Conservation (phyloP, 2,888 invertebrate genomes). For the Eupithecia inturbata region DNA sequence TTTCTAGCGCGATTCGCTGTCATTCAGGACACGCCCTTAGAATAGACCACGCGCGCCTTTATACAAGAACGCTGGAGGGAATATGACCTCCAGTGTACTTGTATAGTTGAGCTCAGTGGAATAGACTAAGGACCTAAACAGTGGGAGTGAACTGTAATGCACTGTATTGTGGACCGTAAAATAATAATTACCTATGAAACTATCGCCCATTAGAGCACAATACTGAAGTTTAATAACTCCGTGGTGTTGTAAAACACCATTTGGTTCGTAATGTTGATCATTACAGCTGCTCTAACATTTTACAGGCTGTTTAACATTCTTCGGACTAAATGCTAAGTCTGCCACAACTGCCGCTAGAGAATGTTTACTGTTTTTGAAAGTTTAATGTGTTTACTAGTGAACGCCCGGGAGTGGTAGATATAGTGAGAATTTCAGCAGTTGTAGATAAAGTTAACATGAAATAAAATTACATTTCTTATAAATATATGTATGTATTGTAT, state of each 20-base stretch:
- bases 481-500: too few relatives aligned
- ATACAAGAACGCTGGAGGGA: neutral
- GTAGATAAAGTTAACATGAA: too few relatives aligned
- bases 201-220: neutral
- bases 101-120: neutral
- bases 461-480: too few relatives aligned
- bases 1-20: neutral
- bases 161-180: neutral
- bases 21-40: neutral
- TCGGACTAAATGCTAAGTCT: slow-evolving; percentile 7
- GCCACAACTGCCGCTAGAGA: neutral
- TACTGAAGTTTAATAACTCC: neutral
- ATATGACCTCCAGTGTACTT: neutral
- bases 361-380: slow-evolving; percentile 7
- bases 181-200: neutral
- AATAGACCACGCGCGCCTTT: neutral
- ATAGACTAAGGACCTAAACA: neutral
- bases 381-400: neutral
- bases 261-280: slow-evolving; percentile 9
- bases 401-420: neutral
- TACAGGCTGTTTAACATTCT: slow-evolving; percentile 7
- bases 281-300: slow-evolving; percentile 18
- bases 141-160: neutral
- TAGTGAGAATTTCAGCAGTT: neutral
- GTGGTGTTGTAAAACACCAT: neutral